phyloP scores from a whole-genome alignment of 1,140 invertebrate species.

The Atta cephalotes region DNA sequence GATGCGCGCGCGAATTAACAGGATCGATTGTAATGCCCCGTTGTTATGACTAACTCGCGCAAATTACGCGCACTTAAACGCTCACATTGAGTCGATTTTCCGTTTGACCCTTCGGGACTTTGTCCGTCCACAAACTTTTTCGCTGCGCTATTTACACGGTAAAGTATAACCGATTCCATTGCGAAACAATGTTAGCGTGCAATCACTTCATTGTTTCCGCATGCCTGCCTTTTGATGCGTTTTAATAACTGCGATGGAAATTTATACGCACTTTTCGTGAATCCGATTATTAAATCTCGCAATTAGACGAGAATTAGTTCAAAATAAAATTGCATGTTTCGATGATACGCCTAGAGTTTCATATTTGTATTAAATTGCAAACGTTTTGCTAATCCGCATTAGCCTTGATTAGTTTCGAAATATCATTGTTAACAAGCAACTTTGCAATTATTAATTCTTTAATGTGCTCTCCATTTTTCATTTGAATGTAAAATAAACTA shows the following conservation, averaged over 20 bases:
- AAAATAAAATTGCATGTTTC: background rate
- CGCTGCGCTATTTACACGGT: background rate
- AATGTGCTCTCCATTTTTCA: too few species aligned
- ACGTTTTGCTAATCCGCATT: background rate
- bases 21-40: constrained; percentile 73
- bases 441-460: too few species aligned
- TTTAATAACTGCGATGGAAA: background rate
- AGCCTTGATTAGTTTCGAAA: background rate
- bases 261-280: background rate
- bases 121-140: background rate
- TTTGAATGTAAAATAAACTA: too few species aligned
- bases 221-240: background rate
- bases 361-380: background rate
- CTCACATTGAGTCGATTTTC: constrained; percentile 52
- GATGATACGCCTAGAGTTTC: background rate
- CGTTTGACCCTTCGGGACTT: constrained; percentile 35
- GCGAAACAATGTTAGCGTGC: background rate
- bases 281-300: background rate
- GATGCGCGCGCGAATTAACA: constrained; percentile 76
- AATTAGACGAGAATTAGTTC: background rate
- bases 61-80: constrained; percentile 60
- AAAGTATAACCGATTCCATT: constrained; percentile 9
- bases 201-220: background rate
- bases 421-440: too few species aligned
- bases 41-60: constrained; percentile 74